Conservation (phyloP, 1,140 invertebrate genomes). For the Acromyrmex charruanus region DNA sequence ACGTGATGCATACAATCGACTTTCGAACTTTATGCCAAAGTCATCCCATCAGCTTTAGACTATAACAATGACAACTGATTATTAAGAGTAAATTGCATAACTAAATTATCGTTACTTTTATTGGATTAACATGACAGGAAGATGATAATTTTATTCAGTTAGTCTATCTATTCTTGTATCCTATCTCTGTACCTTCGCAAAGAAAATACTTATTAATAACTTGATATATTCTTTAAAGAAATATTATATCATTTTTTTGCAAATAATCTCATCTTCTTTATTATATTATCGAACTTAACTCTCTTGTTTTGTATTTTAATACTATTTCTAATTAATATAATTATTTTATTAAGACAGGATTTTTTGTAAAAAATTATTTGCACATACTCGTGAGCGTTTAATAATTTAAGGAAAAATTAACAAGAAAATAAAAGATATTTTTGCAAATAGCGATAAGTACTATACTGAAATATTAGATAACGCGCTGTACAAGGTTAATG, state of each 20-base stretch:
- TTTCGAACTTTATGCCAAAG: constrained; percentile 55
- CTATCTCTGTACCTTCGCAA: background rate
- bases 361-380: constrained; percentile 7
- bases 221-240: background rate
- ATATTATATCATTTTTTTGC: background rate
- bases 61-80: background rate
- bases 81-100: constrained; percentile 24
- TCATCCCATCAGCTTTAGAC: background rate
- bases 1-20: constrained; percentile 11
- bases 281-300: background rate
- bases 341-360: background rate
- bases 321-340: no score
- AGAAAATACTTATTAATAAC: background rate
- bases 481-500: background rate
- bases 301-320: no score
- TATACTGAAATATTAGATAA: background rate
- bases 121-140: background rate
- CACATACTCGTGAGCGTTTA: background rate
- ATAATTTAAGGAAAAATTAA: background rate
- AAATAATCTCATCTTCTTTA: background rate
- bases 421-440: background rate
- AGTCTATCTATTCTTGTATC: background rate
- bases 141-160: constrained; percentile 19
- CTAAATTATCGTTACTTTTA: constrained; percentile 1
- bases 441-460: background rate